Evolutionary conservation across 1,140 invertebrate species (phyloP), one percentile per base, ranked within the genome.

Genomic region (Calycopis cecrops): DNA sequence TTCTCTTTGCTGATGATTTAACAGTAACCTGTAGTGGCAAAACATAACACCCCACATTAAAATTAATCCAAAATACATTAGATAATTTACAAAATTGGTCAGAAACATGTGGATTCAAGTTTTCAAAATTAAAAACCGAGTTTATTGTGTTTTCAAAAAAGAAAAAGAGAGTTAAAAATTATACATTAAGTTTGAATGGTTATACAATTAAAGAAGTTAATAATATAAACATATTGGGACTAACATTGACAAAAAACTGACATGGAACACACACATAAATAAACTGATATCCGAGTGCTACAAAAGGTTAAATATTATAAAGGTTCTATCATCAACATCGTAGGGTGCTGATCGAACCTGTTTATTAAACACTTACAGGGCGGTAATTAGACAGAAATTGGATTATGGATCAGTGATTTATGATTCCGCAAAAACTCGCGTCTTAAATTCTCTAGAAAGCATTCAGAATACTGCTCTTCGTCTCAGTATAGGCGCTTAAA

Each of bases 321-420:
- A 58, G 9, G 38, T 40, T 21, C 47, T 62, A 52, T 62, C 60
- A 47, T 62, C 60, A 4, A 55, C 38, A 16, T 28, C 14, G 4
- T 62, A 47, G 60, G 60, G 60, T 9, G 33, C 60, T 44, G 58
- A 55, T 6, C 42, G 52, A 35, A 54, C 51, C 21, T 57, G 51
- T 40, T 35, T 59, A 28, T 38, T 58, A 11, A 54, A 57, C 35
- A 57, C 38, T 34, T 62, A 62, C 50, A 51, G 44, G 14, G 48
- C 55, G 14, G 9, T 62, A 55, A 62, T 58, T 16, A 54, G 55
- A 49, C 55, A 62, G 47, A 62, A 57, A 55, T 0, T 62, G 44
- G 60, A 62, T 53, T 62, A 62, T 58, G 60, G 60, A 10, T 55
- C 51, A 11, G 33, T 58, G 8, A 47, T 55, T 21, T 62, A 62